Conservation (phyloP, 2,797 vertebrate genomes). For the Semotilus atromaculatus region DNA sequence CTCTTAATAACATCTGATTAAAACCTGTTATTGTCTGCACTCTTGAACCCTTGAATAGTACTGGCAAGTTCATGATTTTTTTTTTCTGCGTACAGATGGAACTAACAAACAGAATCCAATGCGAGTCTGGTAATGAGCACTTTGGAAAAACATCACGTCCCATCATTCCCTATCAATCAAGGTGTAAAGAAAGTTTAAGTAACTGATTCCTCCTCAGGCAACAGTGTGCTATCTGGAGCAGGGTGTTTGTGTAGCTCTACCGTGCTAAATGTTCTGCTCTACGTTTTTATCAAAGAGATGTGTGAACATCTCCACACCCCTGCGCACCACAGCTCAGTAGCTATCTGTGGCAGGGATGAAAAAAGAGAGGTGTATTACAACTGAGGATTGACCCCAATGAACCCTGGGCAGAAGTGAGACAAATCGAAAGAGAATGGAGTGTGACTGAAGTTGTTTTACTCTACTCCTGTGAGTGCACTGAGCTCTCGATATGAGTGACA, state of each 20-base stretch:
- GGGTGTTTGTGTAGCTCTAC: not conserved
- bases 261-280: conserved; percentile 23
- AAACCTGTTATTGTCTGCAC: conserved; percentile 33
- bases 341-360: conserved; percentile 34
- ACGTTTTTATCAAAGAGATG: conserved; percentile 31
- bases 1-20: conserved; percentile 35
- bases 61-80: not conserved
- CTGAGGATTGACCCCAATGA: conserved; percentile 21
- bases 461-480: conserved; percentile 29
- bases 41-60: conserved; percentile 20
- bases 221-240: not conserved
- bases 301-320: conserved; percentile 28
- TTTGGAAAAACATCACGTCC: not conserved
- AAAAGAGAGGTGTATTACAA: conserved; percentile 38
- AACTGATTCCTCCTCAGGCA: conserved; percentile 22
- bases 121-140: not conserved
- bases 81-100: not conserved
- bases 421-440: conserved; percentile 38
- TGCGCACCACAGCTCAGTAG: not conserved
- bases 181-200: not conserved
- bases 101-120: not conserved
- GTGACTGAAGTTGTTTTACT: conserved; percentile 34
- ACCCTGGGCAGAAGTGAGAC: conserved; percentile 31
- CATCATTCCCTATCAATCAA: not conserved
- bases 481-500: conserved; percentile 56